Evolutionary conservation across 2,113 vertebrate species (phyloP).

Genomic region (Hemiscyllium ocellatum): DNA sequence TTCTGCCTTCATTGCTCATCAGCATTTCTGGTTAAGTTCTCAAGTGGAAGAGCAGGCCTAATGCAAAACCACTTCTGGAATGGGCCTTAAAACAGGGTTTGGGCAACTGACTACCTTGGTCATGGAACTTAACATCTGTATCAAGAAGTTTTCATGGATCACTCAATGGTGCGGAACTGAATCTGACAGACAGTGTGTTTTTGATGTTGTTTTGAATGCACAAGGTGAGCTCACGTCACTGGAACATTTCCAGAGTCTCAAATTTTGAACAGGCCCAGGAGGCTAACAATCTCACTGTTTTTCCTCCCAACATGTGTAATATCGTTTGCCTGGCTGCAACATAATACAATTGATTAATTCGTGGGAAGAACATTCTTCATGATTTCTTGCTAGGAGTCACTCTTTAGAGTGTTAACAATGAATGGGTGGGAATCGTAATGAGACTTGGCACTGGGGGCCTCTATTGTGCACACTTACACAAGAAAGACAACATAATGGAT

Average conservation of each 20-base stretch:
- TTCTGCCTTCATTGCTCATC: too few species aligned
- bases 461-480: not conserved
- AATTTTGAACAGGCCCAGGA: not conserved
- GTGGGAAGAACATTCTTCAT: not conserved
- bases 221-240: not conserved
- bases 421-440: not conserved
- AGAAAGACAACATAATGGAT: not conserved
- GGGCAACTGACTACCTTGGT: not conserved
- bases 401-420: not conserved
- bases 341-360: not conserved
- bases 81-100: not conserved
- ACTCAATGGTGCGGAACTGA: not conserved
- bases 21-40: not conserved
- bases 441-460: not conserved
- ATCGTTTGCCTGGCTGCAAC: not conserved
- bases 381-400: not conserved
- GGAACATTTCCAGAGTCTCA: not conserved
- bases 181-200: not conserved
- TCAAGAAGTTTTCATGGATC: not conserved
- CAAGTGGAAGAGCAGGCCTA: too few species aligned
- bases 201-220: not conserved
- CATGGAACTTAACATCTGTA: not conserved
- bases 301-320: not conserved
- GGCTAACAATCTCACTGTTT: not conserved
- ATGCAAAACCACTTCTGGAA: not conserved